These are phyloP conservation scores for Hippocampus abdominalis DNA, from an alignment of 2,113 vertebrate genomes.

Conservation along the genomic window DNA sequence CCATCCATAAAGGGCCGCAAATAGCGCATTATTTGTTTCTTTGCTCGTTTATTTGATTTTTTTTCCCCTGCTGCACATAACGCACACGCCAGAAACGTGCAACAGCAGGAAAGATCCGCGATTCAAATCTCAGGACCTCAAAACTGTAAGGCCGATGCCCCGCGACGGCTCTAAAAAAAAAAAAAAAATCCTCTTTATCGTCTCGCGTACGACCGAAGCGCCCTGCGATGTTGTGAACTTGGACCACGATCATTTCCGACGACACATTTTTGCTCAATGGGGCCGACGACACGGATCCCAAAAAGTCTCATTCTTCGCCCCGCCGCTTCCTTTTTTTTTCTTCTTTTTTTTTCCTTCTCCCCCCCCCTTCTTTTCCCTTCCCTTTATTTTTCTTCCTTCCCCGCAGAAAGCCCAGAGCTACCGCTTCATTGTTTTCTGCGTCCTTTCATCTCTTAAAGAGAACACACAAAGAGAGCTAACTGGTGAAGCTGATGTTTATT, in stretches of 20 bases:
- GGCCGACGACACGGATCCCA: constrained; percentile 51
- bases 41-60: too few species aligned
- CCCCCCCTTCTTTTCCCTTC: constrained; percentile 8
- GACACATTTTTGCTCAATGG: constrained; percentile 48
- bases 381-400: constrained; percentile 28
- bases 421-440: constrained; percentile 62
- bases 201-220: background rate
- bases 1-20: too few species aligned
- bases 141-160: too few species aligned
- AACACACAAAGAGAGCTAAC: constrained; percentile 60
- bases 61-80: too few species aligned
- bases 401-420: constrained; percentile 58
- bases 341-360: constrained; percentile 1
- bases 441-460: constrained; percentile 67
- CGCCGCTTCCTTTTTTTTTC: constrained; percentile 46
- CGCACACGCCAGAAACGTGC: too few species aligned
- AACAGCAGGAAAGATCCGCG: background rate
- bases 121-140: background rate
- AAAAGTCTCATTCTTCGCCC: constrained; percentile 61
- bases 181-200: constrained; percentile 2
- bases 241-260: constrained; percentile 29
- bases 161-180: background rate
- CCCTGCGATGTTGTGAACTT: constrained; percentile 1
- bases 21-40: too few species aligned
- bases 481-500: constrained; percentile 58